phyloP scores from a whole-genome alignment of 2,113 vertebrate species.

The Oxyura jamaicensis region DNA sequence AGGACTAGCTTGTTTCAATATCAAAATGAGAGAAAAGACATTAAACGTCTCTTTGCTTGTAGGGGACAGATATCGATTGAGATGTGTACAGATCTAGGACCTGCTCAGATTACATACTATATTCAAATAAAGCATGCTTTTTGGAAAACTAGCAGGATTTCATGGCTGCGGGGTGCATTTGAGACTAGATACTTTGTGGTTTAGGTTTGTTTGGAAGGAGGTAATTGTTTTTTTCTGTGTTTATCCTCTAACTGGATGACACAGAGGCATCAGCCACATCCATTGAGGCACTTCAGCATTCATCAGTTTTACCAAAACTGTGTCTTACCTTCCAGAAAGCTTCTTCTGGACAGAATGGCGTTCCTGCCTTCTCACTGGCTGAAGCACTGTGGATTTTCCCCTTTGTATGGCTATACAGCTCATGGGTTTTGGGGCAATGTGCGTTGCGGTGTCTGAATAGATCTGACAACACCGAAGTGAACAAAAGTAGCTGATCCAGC shows the following conservation, averaged over 20 bases:
- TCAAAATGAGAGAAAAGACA: neutral
- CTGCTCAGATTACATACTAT: neutral
- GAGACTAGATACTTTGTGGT: neutral
- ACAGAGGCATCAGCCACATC: neutral
- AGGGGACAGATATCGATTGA: neutral
- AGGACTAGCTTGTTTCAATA: neutral
- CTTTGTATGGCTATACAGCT: neutral
- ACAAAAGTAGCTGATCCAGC: neutral
- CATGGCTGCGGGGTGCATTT: neutral
- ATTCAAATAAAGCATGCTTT: neutral
- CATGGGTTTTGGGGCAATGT: neutral
- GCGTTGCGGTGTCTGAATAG: neutral
- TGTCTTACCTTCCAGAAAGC: neutral
- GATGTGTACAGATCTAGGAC: neutral
- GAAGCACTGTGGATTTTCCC: conserved; percentile 1
- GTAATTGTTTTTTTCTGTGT: neutral
- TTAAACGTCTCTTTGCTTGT: neutral
- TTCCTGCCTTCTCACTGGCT: neutral
- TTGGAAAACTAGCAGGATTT: neutral
- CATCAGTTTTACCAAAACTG: neutral
- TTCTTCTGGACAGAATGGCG: neutral
- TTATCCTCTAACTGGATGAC: neutral
- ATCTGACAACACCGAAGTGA: neutral
- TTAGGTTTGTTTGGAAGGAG: neutral
- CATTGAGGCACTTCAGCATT: neutral